These are phyloP conservation scores for Myrmecobius fasciatus DNA, from an alignment of 2,113 vertebrate species.

Conservation along the genomic window DNA sequence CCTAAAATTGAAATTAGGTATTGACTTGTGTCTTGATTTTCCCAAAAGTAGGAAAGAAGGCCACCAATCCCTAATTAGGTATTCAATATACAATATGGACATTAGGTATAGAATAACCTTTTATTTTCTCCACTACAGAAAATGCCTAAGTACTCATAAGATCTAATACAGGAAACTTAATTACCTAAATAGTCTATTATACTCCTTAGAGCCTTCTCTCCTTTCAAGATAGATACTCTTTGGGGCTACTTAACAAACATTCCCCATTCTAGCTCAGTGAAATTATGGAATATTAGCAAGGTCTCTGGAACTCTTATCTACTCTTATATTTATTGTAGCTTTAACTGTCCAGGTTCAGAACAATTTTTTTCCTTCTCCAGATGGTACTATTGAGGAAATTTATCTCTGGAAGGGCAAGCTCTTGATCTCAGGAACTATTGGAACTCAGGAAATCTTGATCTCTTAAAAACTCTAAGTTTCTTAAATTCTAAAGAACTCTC, in stretches of 20 bases:
- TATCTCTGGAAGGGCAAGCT: not conserved
- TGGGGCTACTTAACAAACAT: not conserved
- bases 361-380: not conserved
- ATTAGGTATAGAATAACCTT: not conserved
- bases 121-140: not conserved
- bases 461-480: not conserved
- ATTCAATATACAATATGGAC: not conserved
- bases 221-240: not conserved
- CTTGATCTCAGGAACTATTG: not conserved
- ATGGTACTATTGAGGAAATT: not conserved
- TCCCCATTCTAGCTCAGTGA: not conserved
- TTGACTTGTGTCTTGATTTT: not conserved
- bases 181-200: not conserved
- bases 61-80: not conserved
- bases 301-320: not conserved
- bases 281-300: not conserved
- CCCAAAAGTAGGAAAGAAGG: not conserved
- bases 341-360: not conserved
- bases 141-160: not conserved
- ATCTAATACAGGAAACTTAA: not conserved
- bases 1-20: not conserved
- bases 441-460: not conserved
- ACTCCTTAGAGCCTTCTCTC: not conserved
- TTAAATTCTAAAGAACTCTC: no score
- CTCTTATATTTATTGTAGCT: not conserved